Conservation (phyloP, 2,888 invertebrate genomes). For the Meiosimyza platycephala region DNA sequence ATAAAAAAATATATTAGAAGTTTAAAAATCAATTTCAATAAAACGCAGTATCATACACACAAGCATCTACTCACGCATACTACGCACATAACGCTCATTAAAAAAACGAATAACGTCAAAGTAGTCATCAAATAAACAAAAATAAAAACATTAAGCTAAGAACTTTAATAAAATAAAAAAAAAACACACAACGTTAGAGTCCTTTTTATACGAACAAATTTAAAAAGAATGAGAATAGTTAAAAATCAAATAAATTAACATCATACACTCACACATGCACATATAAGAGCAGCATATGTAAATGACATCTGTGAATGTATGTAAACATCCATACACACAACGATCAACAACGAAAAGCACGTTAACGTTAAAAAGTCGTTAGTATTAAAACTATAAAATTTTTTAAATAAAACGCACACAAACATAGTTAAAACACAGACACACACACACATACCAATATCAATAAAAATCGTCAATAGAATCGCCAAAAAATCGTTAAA, state of each 20-base stretch:
- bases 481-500: too few relatives aligned
- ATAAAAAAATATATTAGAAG: background rate
- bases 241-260: background rate
- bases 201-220: slow-evolving; percentile 23
- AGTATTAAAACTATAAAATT: background rate
- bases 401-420: slow-evolving; percentile 6
- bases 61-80: slow-evolving; percentile 12
- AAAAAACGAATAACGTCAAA: background rate
- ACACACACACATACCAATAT: slow-evolving; percentile 1
- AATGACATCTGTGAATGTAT: slow-evolving; percentile 32
- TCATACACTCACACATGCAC: slow-evolving; percentile 9
- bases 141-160: background rate
- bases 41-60: background rate
- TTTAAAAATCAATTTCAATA: background rate
- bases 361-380: slow-evolving; percentile 27
- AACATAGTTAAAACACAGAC: background rate
- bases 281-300: slow-evolving; percentile 34
- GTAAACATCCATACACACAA: background rate
- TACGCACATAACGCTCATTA: background rate
- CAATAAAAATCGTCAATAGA: background rate
- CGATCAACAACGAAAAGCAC: slow-evolving; percentile 31
- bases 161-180: slow-evolving; percentile 2
- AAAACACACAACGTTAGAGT: background rate
- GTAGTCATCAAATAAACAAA: background rate
- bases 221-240: background rate